Conservation (phyloP, 2,888 invertebrate genomes). For the Agriotes lineatus region DNA sequence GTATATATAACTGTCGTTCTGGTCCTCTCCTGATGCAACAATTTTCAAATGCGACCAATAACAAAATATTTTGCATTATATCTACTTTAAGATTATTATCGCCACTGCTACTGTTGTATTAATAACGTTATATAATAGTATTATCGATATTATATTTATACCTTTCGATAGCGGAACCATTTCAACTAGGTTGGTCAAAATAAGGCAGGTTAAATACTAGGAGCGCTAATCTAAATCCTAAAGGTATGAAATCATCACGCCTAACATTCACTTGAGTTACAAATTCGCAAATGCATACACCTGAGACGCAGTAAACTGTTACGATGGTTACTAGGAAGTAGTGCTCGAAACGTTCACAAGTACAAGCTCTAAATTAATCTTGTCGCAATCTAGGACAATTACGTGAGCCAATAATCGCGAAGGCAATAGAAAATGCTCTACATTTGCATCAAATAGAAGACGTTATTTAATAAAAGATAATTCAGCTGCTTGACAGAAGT, state of each 20-base stretch:
- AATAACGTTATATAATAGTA: not conserved
- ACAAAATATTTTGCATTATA: too few relatives aligned
- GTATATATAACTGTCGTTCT: too few relatives aligned
- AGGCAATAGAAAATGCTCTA: not conserved
- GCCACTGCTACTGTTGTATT: too few relatives aligned
- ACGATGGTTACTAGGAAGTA: slow-evolving; percentile 2
- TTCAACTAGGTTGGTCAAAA: not conserved
- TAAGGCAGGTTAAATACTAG: not conserved
- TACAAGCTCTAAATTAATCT: slow-evolving; percentile 6
- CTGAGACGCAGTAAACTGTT: not conserved
- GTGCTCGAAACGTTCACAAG: not conserved
- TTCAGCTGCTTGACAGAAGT: too few relatives aligned
- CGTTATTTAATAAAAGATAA: too few relatives aligned
- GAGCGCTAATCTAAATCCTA: not conserved
- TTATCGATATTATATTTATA: too few relatives aligned
- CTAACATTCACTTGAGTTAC: not conserved
- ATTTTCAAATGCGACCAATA: too few relatives aligned
- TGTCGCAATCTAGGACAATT: slow-evolving; percentile 5
- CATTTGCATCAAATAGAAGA: not conserved
- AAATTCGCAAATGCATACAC: not conserved
- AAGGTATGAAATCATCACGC: not conserved
- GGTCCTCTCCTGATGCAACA: too few relatives aligned
- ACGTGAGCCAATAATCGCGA: not conserved
- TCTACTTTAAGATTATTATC: too few relatives aligned
- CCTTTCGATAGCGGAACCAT: not conserved